phyloP scores from a whole-genome alignment of 1,140 invertebrate genomes.

The Condylostylus longicornis region DNA sequence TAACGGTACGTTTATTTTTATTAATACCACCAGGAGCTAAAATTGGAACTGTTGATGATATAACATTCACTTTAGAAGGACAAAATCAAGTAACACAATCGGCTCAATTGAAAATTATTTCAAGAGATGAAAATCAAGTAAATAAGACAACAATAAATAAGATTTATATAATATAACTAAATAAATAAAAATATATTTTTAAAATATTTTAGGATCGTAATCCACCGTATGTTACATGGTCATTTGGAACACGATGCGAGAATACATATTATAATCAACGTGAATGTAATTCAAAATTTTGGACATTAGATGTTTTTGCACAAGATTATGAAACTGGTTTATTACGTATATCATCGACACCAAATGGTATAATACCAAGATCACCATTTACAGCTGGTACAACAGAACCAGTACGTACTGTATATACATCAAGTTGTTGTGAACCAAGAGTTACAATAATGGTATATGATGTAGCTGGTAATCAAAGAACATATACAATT shows the following conservation, averaged over 20 bases:
- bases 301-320: conserved; percentile 43
- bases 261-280: conserved; percentile 13
- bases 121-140: conserved; percentile 13
- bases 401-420: conserved; percentile 37
- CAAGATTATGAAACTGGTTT: conserved; percentile 43
- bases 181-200: background rate
- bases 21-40: conserved; percentile 32
- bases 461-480: conserved; percentile 41
- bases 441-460: conserved; percentile 39
- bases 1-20: conserved; percentile 36
- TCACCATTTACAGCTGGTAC: conserved; percentile 41
- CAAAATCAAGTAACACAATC: conserved; percentile 14
- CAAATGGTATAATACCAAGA: conserved; percentile 33
- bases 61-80: conserved; percentile 39
- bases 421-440: conserved; percentile 46
- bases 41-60: conserved; percentile 36
- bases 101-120: conserved; percentile 21
- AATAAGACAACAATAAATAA: background rate
- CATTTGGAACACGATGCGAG: conserved; percentile 33
- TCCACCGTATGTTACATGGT: conserved; percentile 32
- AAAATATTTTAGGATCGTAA: conserved; percentile 24
- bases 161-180: background rate
- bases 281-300: conserved; percentile 39
- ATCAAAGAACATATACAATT: conserved; percentile 37
- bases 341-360: conserved; percentile 38